Evolutionary conservation across 1,140 invertebrate genomes (phyloP), one percentile per base, ranked within the genome.

Genomic region (Plectrocnemia conspersa): DNA sequence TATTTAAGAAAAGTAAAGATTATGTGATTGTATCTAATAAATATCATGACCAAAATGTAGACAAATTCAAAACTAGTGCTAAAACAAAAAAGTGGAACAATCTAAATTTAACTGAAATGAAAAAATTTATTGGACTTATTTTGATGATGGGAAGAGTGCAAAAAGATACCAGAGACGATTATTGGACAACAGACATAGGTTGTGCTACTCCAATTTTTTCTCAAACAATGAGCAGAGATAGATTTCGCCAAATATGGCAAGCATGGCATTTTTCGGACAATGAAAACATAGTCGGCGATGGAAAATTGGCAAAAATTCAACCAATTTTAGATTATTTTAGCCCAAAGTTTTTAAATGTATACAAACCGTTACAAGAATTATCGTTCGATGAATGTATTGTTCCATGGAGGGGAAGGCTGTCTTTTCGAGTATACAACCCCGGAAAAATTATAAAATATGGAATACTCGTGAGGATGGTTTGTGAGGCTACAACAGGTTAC

Each of bases 351-450:
- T 18, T 53, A 44, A 29, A 49, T 1, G 47, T 52, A 32, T 61
- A 61, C 23, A 61, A 61, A 29, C 52, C 52, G 18, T 18, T 13
- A 10, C 24, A 42, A 25, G 41, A 58, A 15, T 46, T 58, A 21
- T 58, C 56, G 15, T 33, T 63, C 18, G 47, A 64, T 54, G 61
- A 63, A 44, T 58, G 58, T 47, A 32, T 61, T 22, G 58, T 64
- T 44, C 55, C 58, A 15, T 63, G 58, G 53, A 22, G 61, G 52
- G 61, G 61, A 13, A 47, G 55, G 44, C 29, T 64, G 1, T 56
- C 46, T 9, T 52, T 64, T 16, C 7, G 19, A 15, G 27, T 33
- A 9, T 47, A 33, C 18, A 33, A 47, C 21, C 13, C 45, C 5
- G n/a, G 7, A n/a, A 15, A 25, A 57, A 61, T 54, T 11, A 40